These are phyloP conservation scores for Cliona cf. orientalis DNA, from an alignment of 37 sponge, comb jelly and placozoan genomes.

Conservation along the genomic window DNA sequence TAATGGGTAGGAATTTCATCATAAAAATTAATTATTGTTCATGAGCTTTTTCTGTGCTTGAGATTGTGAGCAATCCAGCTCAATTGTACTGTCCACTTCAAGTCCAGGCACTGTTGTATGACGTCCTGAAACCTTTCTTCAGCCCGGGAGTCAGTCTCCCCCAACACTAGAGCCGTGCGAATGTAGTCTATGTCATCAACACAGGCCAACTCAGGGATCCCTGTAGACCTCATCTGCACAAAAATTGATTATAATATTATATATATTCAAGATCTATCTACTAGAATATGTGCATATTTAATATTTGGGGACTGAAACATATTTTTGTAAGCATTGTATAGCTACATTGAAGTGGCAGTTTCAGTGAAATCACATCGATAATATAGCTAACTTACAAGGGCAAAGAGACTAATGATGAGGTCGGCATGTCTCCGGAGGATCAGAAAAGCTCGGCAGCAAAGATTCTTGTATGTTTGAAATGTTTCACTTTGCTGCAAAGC, in stretches of 20 bases:
- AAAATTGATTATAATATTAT: too few species aligned
- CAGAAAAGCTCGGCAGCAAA: conserved; percentile 66
- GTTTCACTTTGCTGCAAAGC: conserved; percentile 52
- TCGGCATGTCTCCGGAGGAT: conserved; percentile 60
- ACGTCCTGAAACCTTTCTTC: conserved; percentile 53
- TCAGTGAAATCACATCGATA: not conserved
- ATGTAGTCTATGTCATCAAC: conserved; percentile 73
- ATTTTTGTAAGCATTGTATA: not conserved
- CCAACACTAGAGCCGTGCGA: conserved; percentile 36
- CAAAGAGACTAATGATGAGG: conserved; percentile 78
- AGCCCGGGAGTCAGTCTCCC: conserved; percentile 54
- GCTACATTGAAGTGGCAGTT: not conserved
- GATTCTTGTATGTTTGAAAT: conserved; percentile 48
- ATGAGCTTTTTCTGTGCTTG: not conserved
- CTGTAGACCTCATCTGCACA: conserved; percentile 75
- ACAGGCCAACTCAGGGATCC: conserved; percentile 81
- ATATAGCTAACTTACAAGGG: conserved; percentile 43
- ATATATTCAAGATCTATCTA: not conserved
- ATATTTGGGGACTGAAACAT: not conserved
- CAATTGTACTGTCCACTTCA: conserved; percentile 78
- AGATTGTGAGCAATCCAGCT: conserved; percentile 64
- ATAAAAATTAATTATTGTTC: too few species aligned
- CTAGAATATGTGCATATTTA: not conserved
- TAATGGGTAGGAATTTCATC: too few species aligned
- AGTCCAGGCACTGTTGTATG: conserved; percentile 62